Evolutionary conservation across 2,113 vertebrate species (phyloP), one percentile per base, ranked within the genome.

Genomic region (Leuciscus idus): DNA sequence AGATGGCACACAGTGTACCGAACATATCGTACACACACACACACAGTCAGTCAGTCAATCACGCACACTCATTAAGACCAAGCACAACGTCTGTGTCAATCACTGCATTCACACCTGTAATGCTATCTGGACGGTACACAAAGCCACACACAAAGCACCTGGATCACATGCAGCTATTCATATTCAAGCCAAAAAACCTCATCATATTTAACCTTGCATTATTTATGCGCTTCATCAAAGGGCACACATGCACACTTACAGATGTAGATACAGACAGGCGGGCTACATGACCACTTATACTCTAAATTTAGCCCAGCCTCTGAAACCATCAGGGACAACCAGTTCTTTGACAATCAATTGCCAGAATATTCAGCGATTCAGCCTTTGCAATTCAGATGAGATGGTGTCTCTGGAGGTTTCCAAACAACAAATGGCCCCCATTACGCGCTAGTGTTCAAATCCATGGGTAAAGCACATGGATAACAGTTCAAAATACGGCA

Each of bases 1-100:
- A 85, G 88, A 88, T 84, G 87, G 90, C 91, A 92, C 92, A 89
- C 78, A 12, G 46, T 89, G 92, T 92, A 88, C 92, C 84, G 77
- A 33, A 59, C 48, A 48, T 15, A 81, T 70, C 46, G 33, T 3
- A 13, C 43, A 21, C 19, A 36, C 39, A 79, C 33, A 33, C 33
- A 33, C 33, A 33, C 33, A 33, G 33, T 33, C 4, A 33, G 33
- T 81, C n/a, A 30, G 21, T 57, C 77, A 80, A 68, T 70, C 66
- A 73, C 50, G 9, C 30, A 36, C 23, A 11, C 13, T n/a, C 28
- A 33, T 72, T 72, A 30, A 36, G 28, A 55, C 62, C 48, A 50
- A 26, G 48, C 30, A 72, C 28, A 17, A 55, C 11, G 21, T 30
- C 61, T 28, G 39, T 66, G 39, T 81, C 43, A 66, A 81, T 66